Conservation (phyloP, 2,113 vertebrate genomes). For the Ginglymostoma cirratum region DNA sequence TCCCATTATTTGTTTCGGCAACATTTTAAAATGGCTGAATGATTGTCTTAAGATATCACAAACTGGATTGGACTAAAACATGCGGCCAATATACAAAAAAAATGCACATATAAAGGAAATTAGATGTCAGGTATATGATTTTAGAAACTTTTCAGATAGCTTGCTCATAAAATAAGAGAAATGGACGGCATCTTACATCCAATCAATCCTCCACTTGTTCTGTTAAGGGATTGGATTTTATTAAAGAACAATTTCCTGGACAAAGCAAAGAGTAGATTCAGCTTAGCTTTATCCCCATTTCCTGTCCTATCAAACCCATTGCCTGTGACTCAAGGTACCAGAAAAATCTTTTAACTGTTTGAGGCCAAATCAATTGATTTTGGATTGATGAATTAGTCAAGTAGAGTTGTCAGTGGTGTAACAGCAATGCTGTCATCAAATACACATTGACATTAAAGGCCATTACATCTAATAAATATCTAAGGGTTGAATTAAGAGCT, state of each 20-base stretch:
- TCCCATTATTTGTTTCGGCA: neutral
- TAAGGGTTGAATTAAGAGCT: neutral
- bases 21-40: neutral
- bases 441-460: neutral
- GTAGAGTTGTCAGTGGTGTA: neutral
- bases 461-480: neutral
- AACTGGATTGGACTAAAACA: neutral
- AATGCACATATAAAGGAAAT: neutral
- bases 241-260: neutral
- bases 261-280: neutral
- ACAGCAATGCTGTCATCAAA: neutral
- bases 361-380: neutral
- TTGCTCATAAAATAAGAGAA: neutral
- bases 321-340: neutral
- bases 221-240: neutral
- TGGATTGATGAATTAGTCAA: neutral
- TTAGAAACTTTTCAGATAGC: neutral
- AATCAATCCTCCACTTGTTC: neutral
- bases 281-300: neutral
- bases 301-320: neutral
- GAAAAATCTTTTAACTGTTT: neutral
- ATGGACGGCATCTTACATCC: neutral
- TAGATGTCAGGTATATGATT: neutral
- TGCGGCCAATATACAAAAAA: neutral
- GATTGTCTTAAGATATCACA: neutral